A percentile compares a stretch with the other conserved stretches of the same genome.
Evolutionary conservation across 2,797 vertebrate species (phyloP).

Genomic region (Borostomias antarcticus): DNA sequence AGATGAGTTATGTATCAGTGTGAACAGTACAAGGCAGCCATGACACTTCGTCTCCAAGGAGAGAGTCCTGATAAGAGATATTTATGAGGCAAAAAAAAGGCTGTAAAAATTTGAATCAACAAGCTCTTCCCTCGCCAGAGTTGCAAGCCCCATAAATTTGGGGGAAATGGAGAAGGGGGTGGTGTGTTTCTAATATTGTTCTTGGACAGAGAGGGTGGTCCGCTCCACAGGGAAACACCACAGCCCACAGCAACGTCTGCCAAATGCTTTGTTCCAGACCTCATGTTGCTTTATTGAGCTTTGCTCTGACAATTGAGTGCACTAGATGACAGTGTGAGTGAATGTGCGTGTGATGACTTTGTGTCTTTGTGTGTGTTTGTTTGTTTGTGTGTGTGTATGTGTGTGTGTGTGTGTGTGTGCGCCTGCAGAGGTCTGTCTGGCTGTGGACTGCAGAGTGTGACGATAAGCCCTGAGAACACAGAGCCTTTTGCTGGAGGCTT

Average conservation of each 20-base stretch:
- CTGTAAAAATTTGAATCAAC: constrained; percentile 47
- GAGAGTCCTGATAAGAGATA: constrained; percentile 56
- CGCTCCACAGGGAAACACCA: constrained; percentile 43
- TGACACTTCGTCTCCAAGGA: constrained; percentile 33
- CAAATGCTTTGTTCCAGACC: constrained; percentile 62
- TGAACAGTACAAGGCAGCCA: neutral
- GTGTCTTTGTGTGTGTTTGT: too few species aligned
- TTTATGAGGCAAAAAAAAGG: constrained; percentile 53
- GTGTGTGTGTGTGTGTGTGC: constrained; percentile 18
- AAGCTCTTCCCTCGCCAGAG: constrained; percentile 52
- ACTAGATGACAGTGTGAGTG: constrained; percentile 35
- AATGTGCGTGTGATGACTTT: neutral
- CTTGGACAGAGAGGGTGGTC: constrained; percentile 61
- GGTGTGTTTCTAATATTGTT: constrained; percentile 67
- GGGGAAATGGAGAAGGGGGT: constrained; percentile 2
- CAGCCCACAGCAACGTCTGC: constrained; percentile 51
- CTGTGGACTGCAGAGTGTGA: constrained; percentile 27
- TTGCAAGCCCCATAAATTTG: constrained; percentile 57
- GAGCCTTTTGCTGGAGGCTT: too few species aligned
- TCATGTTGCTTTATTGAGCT: constrained; percentile 61
- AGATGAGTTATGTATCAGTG: constrained; percentile 39
- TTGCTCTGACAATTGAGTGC: constrained; percentile 56
- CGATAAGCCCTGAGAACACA: too few species aligned
- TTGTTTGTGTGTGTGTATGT: constrained; percentile 7
- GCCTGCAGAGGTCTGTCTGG: constrained; percentile 11